These are phyloP conservation scores for Heliothis subflexa DNA, from an alignment of 1,140 invertebrate species.

Conservation along the genomic window DNA sequence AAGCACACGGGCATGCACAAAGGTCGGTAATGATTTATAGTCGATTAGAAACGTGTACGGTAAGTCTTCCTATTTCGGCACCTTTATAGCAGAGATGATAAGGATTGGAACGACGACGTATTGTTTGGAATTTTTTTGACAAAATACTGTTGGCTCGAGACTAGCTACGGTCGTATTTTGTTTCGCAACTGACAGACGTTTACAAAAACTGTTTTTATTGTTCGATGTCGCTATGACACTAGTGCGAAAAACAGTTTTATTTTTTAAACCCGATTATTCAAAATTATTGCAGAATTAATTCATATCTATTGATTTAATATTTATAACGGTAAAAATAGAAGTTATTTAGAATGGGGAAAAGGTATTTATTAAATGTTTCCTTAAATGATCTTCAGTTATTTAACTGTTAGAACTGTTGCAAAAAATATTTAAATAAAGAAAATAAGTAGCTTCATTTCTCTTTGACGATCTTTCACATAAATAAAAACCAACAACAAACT, in stretches of 20 bases:
- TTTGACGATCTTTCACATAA: neutral
- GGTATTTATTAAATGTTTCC: no score
- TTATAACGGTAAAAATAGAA: neutral
- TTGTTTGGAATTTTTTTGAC: conserved; percentile 1
- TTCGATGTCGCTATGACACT: conserved; percentile 7
- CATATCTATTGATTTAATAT: neutral
- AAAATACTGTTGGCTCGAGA: conserved; percentile 14
- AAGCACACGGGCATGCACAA: conserved; percentile 97
- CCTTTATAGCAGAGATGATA: conserved; percentile 1
- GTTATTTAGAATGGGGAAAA: no score
- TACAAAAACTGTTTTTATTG: conserved; percentile 24
- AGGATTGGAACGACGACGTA: conserved; percentile 4
- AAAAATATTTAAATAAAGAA: no score
- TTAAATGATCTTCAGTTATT: no score
- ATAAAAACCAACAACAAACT: neutral
- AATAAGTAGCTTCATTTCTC: no score
- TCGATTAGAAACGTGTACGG: conserved; percentile 29
- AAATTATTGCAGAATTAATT: neutral
- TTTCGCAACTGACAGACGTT: neutral
- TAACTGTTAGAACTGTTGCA: no score
- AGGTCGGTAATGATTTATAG: conserved; percentile 87
- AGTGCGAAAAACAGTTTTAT: conserved; percentile 7
- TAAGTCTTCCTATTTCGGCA: neutral
- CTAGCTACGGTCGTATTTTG: conserved; percentile 23
- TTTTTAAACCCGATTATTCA: neutral